phyloP scores from a whole-genome alignment of 2,888 invertebrate genomes.

The Himalopsyche tibetana region DNA sequence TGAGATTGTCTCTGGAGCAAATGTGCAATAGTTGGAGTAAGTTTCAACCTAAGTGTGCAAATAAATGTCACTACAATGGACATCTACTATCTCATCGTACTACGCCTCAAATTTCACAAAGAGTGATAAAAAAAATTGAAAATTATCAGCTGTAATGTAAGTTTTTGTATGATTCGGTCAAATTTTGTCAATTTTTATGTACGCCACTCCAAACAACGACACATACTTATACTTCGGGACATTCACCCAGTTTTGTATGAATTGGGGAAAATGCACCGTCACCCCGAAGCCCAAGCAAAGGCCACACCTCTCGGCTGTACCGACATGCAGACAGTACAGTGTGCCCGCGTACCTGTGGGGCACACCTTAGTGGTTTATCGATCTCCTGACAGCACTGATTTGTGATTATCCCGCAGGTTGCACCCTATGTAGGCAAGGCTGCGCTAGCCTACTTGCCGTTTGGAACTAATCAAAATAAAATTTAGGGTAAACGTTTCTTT shows the following conservation, averaged over 20 bases:
- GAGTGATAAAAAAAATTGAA: no score
- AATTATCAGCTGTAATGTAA: no score
- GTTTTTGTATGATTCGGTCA: no score
- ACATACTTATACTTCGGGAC: constrained; percentile 17
- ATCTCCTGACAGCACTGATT: constrained; percentile 24
- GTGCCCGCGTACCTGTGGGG: background rate
- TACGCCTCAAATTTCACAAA: no score
- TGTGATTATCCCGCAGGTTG: constrained; percentile 12
- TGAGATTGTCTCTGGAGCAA: no score
- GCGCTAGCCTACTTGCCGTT: background rate
- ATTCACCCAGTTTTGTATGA: constrained; percentile 36
- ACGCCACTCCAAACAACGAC: background rate
- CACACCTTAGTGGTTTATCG: constrained; percentile 8
- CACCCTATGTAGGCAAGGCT: background rate
- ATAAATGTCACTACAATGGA: no score
- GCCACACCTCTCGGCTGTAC: constrained; percentile 34
- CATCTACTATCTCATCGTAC: no score
- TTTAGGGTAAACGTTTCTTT: constrained; percentile 11
- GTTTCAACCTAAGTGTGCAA: no score
- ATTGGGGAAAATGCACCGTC: constrained; percentile 25
- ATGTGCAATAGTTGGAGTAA: no score
- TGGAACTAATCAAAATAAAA: constrained; percentile 12
- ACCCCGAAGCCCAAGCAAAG: background rate
- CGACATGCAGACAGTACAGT: background rate
- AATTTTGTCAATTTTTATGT: background rate